These are phyloP conservation scores for Pheosia tremula DNA, from an alignment of 2,888 invertebrate genomes.

Conservation along the genomic window DNA sequence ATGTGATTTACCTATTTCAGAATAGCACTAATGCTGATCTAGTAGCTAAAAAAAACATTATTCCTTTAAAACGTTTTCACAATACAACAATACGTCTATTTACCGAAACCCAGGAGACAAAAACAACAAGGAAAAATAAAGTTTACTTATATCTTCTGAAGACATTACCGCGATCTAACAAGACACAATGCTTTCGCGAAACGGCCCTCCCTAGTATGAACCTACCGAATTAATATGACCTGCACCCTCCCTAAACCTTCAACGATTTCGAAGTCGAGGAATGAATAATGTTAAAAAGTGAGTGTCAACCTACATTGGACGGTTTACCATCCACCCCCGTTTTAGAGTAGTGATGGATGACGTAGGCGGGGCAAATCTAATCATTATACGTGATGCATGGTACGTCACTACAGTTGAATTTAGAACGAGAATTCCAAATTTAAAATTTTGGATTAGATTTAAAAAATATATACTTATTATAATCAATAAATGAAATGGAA, in stretches of 20 bases:
- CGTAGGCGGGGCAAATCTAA: constrained; percentile 83
- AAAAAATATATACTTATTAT: too few relatives aligned
- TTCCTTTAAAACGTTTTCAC: too few relatives aligned
- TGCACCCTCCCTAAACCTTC: constrained; percentile 23
- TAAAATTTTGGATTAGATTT: constrained; percentile 23
- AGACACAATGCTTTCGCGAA: constrained; percentile 80
- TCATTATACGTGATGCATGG: constrained; percentile 84
- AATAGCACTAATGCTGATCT: too few relatives aligned
- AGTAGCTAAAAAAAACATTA: too few relatives aligned
- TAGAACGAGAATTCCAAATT: constrained; percentile 55
- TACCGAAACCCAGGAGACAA: constrained; percentile 32
- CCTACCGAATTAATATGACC: constrained; percentile 52
- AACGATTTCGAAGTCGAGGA: constrained; percentile 6
- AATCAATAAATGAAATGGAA: too few relatives aligned
- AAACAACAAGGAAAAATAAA: constrained; percentile 68
- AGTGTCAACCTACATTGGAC: constrained; percentile 56
- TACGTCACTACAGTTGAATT: constrained; percentile 72
- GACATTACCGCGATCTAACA: constrained; percentile 79
- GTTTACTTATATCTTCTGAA: constrained; percentile 80
- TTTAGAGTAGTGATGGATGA: constrained; percentile 80
- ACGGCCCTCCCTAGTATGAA: constrained; percentile 60
- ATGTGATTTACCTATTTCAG: too few relatives aligned
- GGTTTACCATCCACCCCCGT: constrained; percentile 60
- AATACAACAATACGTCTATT: constrained; percentile 5
- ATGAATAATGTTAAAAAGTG: constrained; percentile 41